Evolutionary conservation across 2,797 vertebrate genomes (phyloP).

Genomic region (Selene dorsalis): DNA sequence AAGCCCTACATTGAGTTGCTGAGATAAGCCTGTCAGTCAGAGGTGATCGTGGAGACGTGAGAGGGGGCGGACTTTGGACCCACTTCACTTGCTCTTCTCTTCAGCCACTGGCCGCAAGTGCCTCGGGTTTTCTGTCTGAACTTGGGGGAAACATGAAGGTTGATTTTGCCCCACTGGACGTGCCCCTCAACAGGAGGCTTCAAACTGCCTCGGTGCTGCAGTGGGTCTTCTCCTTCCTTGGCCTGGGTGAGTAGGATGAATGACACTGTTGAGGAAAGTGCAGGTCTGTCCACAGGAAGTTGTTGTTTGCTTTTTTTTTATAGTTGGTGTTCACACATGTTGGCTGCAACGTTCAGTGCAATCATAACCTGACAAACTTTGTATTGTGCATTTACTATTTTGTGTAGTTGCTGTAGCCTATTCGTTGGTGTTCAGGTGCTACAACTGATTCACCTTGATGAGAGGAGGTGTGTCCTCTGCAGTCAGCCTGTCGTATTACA

Average conservation of each 20-base stretch:
- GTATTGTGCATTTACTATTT: neutral
- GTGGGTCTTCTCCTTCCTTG: constrained; percentile 91
- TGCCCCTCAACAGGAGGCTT: constrained; percentile 87
- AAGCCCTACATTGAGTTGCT: constrained; percentile 33
- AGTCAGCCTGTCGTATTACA: neutral
- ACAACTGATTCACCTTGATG: neutral
- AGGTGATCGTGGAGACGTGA: constrained; percentile 40
- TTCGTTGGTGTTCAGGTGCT: neutral
- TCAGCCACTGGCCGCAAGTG: constrained; percentile 28
- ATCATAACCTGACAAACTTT: too few species aligned
- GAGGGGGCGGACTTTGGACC: constrained; percentile 84
- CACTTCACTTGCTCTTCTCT: constrained; percentile 37
- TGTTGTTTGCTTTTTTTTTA: neutral
- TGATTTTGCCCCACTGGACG: constrained; percentile 84
- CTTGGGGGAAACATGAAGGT: constrained; percentile 85
- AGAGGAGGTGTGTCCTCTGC: constrained; percentile 3
- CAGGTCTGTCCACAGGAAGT: neutral
- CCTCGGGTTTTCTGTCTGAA: neutral
- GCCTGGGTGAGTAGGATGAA: constrained; percentile 85
- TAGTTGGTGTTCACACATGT: neutral
- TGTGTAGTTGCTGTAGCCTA: too few species aligned
- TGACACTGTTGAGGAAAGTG: neutral
- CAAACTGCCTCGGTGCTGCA: constrained; percentile 88
- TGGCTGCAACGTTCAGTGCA: too few species aligned
- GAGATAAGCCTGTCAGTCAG: constrained; percentile 76